These are phyloP conservation scores for Protophormia terraenovae DNA, from an alignment of 2,888 invertebrate species.

Conservation along the genomic window DNA sequence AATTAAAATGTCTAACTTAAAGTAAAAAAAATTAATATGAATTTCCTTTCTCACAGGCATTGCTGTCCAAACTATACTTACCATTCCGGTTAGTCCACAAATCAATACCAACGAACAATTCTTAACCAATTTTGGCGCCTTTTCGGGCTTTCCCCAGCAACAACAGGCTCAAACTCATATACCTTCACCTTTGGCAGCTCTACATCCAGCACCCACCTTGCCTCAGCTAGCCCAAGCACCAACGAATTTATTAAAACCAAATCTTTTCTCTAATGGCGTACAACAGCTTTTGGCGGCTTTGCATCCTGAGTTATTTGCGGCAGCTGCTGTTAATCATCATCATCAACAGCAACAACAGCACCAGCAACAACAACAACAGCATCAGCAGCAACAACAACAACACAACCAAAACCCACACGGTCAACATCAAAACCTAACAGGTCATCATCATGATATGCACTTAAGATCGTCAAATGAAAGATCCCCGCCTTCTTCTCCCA, in stretches of 20 bases:
- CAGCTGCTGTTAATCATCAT: conserved; percentile 80
- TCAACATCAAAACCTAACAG: conserved; percentile 71
- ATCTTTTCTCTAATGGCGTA: conserved; percentile 88
- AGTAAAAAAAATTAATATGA: too few relatives aligned
- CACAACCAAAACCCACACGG: conserved; percentile 70
- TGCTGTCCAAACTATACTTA: conserved; percentile 96
- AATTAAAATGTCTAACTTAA: background rate
- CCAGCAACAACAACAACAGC: conserved; percentile 82
- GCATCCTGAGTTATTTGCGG: conserved; percentile 86
- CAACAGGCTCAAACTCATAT: conserved; percentile 73
- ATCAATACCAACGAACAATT: conserved; percentile 87
- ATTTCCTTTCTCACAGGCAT: conserved; percentile 85
- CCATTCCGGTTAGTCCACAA: conserved; percentile 94
- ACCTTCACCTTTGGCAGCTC: conserved; percentile 80
- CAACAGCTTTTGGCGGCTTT: conserved; percentile 89
- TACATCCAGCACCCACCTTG: conserved; percentile 79
- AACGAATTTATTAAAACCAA: conserved; percentile 88
- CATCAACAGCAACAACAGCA: conserved; percentile 84
- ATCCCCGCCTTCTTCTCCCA: conserved; percentile 75
- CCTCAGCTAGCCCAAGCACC: conserved; percentile 82
- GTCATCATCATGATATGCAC: conserved; percentile 72
- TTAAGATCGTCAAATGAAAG: conserved; percentile 73
- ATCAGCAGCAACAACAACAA: conserved; percentile 71
- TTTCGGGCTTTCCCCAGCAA: conserved; percentile 75
- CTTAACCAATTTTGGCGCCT: conserved; percentile 78